Base-by-base conservation (phyloP, 2,113 vertebrate genomes). In the Myrmecophaga tridactyla region DNA sequence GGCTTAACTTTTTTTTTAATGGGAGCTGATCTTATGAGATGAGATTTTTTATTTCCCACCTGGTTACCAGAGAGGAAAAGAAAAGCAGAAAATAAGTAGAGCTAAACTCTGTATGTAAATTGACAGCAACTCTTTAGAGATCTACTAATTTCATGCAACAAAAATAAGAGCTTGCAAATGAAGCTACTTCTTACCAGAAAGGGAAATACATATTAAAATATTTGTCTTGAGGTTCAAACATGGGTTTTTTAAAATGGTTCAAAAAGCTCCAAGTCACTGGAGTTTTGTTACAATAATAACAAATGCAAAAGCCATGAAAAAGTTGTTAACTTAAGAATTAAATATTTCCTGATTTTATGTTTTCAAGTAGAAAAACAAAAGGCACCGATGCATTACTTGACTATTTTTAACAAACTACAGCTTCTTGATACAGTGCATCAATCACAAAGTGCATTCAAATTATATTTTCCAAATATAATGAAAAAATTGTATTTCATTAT, bases 1-100 rank as follows among this genome's bases (percentile, higher is more conserved):
- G 1, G 17, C 8, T 8, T 85, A 58, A n/a, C n/a, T 63, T 23
- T 20, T 77, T 69, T 92, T 96, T 89, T 82, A 96, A 36, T 46
- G 67, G 58, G 21, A 67, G 48, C 20, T 93, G 39, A 96, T 92
- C 77, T 94, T 91, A 77, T 81, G 69, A 93, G 31, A 92, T 85
- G 76, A 96, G 58, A n/a, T 87, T 97, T 88, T 97, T 97, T 2
- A 96, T 98, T 98, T 97, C 96, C 67, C 80, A 97, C 36, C 69
- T 93, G 85, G 36, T 1, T 96, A 39, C 77, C 10, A 56, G 48
- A 95, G 48, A n/a, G n/a, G n/a, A n/a, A n/a, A n/a, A n/a, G n/a
- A n/a, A n/a, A n/a, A 86, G 89, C 13, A 93, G 63, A 48, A 20
- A 27, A 11, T 48, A 27, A 67, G 23, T 60, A 90, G 63, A 89